These are phyloP conservation scores for Rhinophrynus dorsalis DNA, from an alignment of 2,797 vertebrate genomes.

Conservation along the genomic window DNA sequence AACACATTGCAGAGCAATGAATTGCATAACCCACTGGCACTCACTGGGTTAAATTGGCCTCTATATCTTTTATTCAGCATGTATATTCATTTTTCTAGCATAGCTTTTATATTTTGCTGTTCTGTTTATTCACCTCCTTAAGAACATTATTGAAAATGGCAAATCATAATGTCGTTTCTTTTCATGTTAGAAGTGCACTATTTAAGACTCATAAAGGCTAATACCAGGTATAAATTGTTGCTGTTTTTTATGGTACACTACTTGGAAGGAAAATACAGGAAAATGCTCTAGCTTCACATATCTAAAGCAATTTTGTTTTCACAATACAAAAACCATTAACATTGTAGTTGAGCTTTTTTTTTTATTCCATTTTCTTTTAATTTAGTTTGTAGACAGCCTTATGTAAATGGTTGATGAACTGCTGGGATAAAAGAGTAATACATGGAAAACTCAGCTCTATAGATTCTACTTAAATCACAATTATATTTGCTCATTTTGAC, in stretches of 20 bases:
- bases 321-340: slow-evolving; percentile 7
- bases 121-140: neutral
- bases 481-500: slow-evolving; percentile 48
- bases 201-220: neutral
- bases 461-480: slow-evolving; percentile 26
- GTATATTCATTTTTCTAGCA: no score
- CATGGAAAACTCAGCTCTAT: slow-evolving; percentile 10
- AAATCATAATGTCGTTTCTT: neutral
- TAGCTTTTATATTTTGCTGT: neutral
- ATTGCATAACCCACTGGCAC: no score
- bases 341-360: neutral
- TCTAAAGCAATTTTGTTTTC: slow-evolving; percentile 14
- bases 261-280: neutral
- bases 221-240: neutral
- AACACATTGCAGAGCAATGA: no score
- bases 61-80: no score
- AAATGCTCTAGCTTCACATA: neutral
- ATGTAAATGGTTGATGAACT: slow-evolving; percentile 1
- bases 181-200: neutral
- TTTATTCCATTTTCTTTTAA: neutral
- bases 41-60: no score
- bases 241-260: neutral
- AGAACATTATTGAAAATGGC: neutral
- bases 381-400: slow-evolving; percentile 1
- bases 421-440: slow-evolving; percentile 11